Conservation (phyloP, 2,113 vertebrate genomes). For the Mobula hypostoma region DNA sequence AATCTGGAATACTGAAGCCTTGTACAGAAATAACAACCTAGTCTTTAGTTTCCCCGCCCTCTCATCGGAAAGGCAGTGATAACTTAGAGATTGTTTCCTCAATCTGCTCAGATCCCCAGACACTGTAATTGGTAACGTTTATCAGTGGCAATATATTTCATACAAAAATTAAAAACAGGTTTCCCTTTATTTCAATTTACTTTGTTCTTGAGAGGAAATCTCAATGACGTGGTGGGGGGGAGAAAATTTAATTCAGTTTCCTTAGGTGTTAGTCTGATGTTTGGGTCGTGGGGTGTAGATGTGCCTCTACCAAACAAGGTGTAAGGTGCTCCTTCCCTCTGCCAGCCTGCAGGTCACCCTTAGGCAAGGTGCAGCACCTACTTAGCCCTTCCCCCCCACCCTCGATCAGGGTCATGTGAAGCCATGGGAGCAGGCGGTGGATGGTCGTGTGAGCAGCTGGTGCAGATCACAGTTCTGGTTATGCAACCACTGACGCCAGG, state of each 20-base stretch:
- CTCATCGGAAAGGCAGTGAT: background rate
- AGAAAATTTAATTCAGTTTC: background rate
- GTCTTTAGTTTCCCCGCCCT: background rate
- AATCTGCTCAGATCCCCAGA: background rate
- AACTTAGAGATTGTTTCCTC: background rate
- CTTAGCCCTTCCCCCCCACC: too few relatives aligned
- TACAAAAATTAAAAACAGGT: background rate
- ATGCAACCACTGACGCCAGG: too few relatives aligned
- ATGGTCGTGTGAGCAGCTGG: too few relatives aligned
- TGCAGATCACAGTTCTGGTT: too few relatives aligned
- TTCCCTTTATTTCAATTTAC: background rate
- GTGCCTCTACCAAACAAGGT: too few relatives aligned
- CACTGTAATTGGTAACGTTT: background rate
- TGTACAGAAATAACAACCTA: background rate
- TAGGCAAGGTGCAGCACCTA: too few relatives aligned
- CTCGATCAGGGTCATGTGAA: too few relatives aligned
- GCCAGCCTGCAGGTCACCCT: too few relatives aligned
- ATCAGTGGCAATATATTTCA: background rate
- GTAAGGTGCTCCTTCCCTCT: too few relatives aligned
- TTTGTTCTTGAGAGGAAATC: background rate
- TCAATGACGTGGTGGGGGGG: background rate
- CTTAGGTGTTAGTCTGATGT: background rate
- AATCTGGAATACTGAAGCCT: slow-evolving; percentile 6
- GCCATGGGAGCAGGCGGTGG: too few relatives aligned
- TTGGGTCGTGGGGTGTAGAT: too few relatives aligned